phyloP scores from a whole-genome alignment of 2,797 vertebrate species.

The Sebastes vulpes region DNA sequence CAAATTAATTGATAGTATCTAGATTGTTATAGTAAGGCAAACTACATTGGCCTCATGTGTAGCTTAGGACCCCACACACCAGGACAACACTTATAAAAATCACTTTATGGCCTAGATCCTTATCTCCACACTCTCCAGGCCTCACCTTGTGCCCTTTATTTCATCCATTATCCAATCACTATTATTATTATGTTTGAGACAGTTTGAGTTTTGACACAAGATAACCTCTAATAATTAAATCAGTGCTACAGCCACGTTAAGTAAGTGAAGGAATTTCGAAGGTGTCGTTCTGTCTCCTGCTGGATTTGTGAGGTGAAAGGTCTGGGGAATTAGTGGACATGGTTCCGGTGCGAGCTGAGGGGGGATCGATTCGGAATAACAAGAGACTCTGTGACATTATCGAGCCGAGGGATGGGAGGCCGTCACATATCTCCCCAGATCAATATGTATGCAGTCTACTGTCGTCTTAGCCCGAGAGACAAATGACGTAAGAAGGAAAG shows the following conservation, averaged over 20 bases:
- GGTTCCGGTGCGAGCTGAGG: slow-evolving; percentile 50
- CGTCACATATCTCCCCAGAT: slow-evolving; percentile 71
- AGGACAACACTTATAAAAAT: background rate
- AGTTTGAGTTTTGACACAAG: slow-evolving; percentile 14
- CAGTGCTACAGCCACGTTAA: slow-evolving; percentile 16
- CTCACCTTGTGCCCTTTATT: background rate
- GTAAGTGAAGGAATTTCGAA: slow-evolving; percentile 46
- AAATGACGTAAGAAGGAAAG: slow-evolving; percentile 51
- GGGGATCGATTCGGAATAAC: slow-evolving; percentile 81
- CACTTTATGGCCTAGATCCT: background rate
- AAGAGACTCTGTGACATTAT: slow-evolving; percentile 84
- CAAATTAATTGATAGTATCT: background rate
- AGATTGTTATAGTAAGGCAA: background rate
- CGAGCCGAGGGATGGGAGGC: slow-evolving; percentile 70
- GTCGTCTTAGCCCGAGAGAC: slow-evolving; percentile 63
- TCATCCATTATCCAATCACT: background rate
- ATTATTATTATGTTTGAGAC: background rate
- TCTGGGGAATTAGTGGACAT: slow-evolving; percentile 68
- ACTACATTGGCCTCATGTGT: background rate
- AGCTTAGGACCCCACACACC: background rate
- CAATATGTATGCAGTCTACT: slow-evolving; percentile 75
- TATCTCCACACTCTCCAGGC: background rate
- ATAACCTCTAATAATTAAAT: slow-evolving; percentile 42
- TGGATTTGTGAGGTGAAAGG: slow-evolving; percentile 65
- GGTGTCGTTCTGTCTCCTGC: slow-evolving; percentile 34